These are phyloP conservation scores for Atherinosoma microstoma DNA, from an alignment of 2,797 vertebrate genomes.

Conservation along the genomic window DNA sequence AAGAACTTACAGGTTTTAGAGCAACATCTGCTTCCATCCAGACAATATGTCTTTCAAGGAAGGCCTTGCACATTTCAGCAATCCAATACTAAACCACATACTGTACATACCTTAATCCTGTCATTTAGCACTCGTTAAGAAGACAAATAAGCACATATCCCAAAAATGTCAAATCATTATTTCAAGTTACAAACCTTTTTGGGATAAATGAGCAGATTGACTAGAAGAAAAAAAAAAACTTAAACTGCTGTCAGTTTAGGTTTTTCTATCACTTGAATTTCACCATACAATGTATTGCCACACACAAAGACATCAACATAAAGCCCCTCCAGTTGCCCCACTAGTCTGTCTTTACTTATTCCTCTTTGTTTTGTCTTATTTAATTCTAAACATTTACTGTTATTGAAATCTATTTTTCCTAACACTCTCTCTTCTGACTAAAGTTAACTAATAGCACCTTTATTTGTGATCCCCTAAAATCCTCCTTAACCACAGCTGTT, in stretches of 20 bases:
- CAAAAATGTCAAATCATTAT: background rate
- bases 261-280: conserved; percentile 1
- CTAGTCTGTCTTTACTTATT: conserved; percentile 40
- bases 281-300: background rate
- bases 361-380: conserved; percentile 44
- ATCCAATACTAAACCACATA: too few relatives aligned
- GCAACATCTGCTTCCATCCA: too few relatives aligned
- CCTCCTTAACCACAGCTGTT: conserved; percentile 52
- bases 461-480: conserved; percentile 51
- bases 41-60: too few relatives aligned
- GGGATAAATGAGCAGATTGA: background rate
- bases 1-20: too few relatives aligned
- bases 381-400: conserved; percentile 46
- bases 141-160: background rate
- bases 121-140: background rate
- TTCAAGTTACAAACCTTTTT: background rate
- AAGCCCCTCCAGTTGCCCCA: conserved; percentile 1
- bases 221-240: background rate
- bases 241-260: background rate
- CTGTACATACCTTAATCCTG: background rate
- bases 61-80: too few relatives aligned
- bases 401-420: conserved; percentile 36
- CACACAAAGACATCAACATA: conserved; percentile 9
- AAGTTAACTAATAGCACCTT: conserved; percentile 57
- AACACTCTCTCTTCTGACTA: conserved; percentile 34